Base-by-base conservation (phyloP, 2,113 vertebrate species). In the Australoheros scitulus region DNA sequence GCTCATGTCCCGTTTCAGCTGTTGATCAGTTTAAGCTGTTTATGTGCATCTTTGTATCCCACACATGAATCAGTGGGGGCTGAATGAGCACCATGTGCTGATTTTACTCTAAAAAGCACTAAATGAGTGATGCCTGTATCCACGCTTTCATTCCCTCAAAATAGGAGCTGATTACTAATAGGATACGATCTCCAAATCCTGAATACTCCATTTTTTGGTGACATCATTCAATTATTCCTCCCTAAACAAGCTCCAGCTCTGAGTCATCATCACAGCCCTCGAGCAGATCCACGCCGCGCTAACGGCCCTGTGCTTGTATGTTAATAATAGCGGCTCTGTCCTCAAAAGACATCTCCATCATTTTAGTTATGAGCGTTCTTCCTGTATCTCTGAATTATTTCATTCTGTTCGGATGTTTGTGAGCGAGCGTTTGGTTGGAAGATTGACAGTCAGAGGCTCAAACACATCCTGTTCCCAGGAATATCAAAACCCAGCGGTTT, bases 11-110 rank as follows among this genome's bases (percentile, higher is more conserved):
- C 78, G 5, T 88, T 83, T 77, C 80, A 81, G 15, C 13, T 81
- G 47, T 78, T 81, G 57, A 56, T 90, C 77, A 4, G 17, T 77
- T 87, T 36, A 77, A 85, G 55, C 77, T 58, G 74, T 85, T 88
- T 82, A n/a, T 61, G 50, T 24, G 83, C 55, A 38, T 88, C 59
- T 58, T 68, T 24, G 11, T 70, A 38, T 87, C 76, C 78, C 58
- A 83, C 77, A 85, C 64, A 70, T 34, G 22, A 77, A 65, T 63
- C 64, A 10, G 2, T 79, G 10, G 4, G 4, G 10, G 15, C 17
- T 76, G 60, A 55, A 77, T 58, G 47, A 79, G 76, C 55, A 26
- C 3, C 3, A 15, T 22, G 17, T 70, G 14, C 70, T 34, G 20
- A 72, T 81, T 72, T 63, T 13, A 24, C 43, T 3, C 7, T 34